Base-by-base conservation (phyloP, 23 tunicate genomes). In the Ciona savignyi region DNA sequence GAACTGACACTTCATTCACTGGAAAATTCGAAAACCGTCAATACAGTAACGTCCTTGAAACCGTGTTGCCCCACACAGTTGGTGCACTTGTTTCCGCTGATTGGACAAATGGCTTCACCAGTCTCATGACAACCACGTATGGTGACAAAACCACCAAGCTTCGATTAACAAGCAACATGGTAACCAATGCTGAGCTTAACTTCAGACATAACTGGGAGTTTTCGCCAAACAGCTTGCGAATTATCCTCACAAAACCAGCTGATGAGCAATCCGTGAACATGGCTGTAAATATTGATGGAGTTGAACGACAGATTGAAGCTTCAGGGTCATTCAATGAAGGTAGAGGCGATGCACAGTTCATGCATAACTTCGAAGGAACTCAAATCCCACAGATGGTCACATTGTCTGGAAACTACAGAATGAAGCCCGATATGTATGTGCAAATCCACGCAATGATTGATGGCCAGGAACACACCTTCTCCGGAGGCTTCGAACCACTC, bases 391-490 rank as follows among this genome's bases (percentile, higher is more conserved):
- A 56, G 3, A 23, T 26, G 23, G 34, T 75, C 22, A 19, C 28
- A 24, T 29, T 82, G 1, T 19, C 49, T 4, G 70, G 87, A 29
- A 67, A 49, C 24, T 82, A 82, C 61, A 67, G 80, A 24, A 11
- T 60, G n/a, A 19, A 29, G 3, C 87, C 87, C 22, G 80, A 82
- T 64, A 62, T 74, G 29, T 42, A 56, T 68, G 70, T 82, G 23
- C 19, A 73, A 29, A 27, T 75, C 4, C 23, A 25, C 32, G 87
- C 80, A 0, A 75, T 6, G 33, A 35, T 82, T 67, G 87, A 82
- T 27, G 80, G 71, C 1, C 56, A 49, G 30, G 63, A 74, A 23
- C 73, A 82, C 69, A 9, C 28, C 2, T 49, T 82, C 22, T 60
- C 70, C 1, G 87, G 70, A 20, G 80, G 80, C 0, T 82, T 51